Conservation (phyloP, 2,797 vertebrate species). For the Bradypodion pumilum region DNA sequence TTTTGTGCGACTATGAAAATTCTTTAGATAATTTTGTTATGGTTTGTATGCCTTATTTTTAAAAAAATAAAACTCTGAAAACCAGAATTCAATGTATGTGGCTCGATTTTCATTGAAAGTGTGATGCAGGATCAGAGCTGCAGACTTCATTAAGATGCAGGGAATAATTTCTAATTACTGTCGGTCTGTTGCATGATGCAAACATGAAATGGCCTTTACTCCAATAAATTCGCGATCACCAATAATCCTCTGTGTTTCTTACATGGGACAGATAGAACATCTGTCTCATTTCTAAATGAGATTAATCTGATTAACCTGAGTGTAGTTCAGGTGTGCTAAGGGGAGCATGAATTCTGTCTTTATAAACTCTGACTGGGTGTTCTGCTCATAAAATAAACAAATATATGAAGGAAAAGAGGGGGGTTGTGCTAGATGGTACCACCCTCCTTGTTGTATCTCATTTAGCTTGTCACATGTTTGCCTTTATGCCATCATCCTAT, state of each 20-base stretch:
- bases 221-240: conserved; percentile 47
- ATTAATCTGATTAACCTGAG: conserved; percentile 50
- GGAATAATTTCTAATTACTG: conserved; percentile 59
- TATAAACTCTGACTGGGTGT: background rate
- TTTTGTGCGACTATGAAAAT: conserved; percentile 56
- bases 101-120: conserved; percentile 53
- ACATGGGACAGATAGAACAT: conserved; percentile 53
- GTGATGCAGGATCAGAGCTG: conserved; percentile 34
- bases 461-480: background rate
- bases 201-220: conserved; percentile 59
- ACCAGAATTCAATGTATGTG: conserved; percentile 32
- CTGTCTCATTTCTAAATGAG: conserved; percentile 62
- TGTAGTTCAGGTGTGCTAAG: background rate
- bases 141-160: conserved; percentile 56
- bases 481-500: background rate
- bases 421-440: no score
- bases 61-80: conserved; percentile 57
- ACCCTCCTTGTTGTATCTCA: background rate
- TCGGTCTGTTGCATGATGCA: conserved; percentile 50
- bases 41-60: no score
- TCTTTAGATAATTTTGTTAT: conserved; percentile 59
- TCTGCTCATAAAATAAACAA: background rate
- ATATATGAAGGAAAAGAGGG: no score
- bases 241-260: conserved; percentile 60
- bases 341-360: background rate